Evolutionary conservation across 1,140 invertebrate species (phyloP).

Genomic region (Laupala kohalensis): DNA sequence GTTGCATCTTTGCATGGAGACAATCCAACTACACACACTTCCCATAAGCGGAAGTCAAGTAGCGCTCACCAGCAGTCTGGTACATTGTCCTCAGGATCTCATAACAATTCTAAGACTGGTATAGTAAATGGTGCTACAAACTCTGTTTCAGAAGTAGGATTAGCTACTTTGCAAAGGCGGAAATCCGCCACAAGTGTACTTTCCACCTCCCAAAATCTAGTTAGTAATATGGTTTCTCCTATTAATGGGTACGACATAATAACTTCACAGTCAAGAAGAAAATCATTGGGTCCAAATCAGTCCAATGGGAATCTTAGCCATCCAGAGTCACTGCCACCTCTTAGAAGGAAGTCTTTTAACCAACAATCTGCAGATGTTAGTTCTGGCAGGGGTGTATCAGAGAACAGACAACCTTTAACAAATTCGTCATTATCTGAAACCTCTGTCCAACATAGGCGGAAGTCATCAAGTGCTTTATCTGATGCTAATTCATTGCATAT

Average conservation of each 20-base stretch:
- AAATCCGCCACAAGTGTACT: conserved; percentile 1
- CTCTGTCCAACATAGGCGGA: not conserved
- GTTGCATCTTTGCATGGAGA: no score
- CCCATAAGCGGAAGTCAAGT: not conserved
- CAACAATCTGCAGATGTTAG: not conserved
- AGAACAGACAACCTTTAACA: not conserved
- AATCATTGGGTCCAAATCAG: not conserved
- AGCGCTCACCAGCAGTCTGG: not conserved
- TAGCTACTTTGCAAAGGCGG: not conserved
- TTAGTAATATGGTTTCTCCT: not conserved
- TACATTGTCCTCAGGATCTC: not conserved
- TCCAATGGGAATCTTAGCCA: not conserved
- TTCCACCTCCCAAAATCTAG: not conserved
- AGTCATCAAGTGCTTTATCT: not conserved
- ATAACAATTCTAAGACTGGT: not conserved
- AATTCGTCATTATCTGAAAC: not conserved
- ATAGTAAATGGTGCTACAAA: not conserved
- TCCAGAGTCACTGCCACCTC: conserved; percentile 2
- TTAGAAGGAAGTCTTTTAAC: conserved; percentile 4
- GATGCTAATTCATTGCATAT: not conserved
- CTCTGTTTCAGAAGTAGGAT: not conserved
- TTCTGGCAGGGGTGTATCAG: not conserved
- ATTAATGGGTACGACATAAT: not conserved
- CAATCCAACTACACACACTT: not conserved
- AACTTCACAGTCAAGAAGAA: not conserved